Base-by-base conservation (phyloP, 2,797 vertebrate species). In the Macroramphosus scolopax region DNA sequence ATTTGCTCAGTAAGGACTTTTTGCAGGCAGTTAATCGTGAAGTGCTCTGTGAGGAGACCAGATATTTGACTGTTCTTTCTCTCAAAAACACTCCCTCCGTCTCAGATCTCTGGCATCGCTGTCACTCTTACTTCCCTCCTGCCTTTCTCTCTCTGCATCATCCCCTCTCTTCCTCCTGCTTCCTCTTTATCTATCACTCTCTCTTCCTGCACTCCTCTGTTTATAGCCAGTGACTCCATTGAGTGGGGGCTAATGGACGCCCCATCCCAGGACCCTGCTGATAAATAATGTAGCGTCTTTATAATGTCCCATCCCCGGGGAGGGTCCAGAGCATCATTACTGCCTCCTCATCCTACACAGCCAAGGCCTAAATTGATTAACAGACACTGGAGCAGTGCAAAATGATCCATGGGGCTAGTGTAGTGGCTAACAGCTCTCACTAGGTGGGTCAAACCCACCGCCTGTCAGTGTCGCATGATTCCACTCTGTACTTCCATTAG, bases 281-380 rank as follows among this genome's bases (percentile, higher is more conserved):
- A 98, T 99, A 96, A 99, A 98, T 99, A 98, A 98, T 98, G 93
- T 95, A 99, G 89, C 91, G 92, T 92, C 91, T 94, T 93, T 92
- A 94, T 97, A 96, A 96, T 93, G 93, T 90, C 56, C 82, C 75
- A 65, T 94, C 95, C 87, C 93, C 5, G 22, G 96, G 89, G 95
- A 92, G 71, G 59, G 83, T 89, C 88, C 89, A 92, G 93, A 97
- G 95, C 95, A 95, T 95, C 94, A 95, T 97, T 98, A 98, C 93
- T 95, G 94, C 88, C 92, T 97, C 90, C 92, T 92, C 91, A 92
- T 94, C 92, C 92, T 92, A 88, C 92, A 89, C 79, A 88, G 92
- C 78, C 86, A 89, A 85, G 91, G 92, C 91, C 93, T 95, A 95
- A 98, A 98, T 97, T 97, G 96, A 98, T 97, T 98, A 98, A 95